phyloP scores from a whole-genome alignment of 2,113 vertebrate genomes.

The Seriola dumerili region DNA sequence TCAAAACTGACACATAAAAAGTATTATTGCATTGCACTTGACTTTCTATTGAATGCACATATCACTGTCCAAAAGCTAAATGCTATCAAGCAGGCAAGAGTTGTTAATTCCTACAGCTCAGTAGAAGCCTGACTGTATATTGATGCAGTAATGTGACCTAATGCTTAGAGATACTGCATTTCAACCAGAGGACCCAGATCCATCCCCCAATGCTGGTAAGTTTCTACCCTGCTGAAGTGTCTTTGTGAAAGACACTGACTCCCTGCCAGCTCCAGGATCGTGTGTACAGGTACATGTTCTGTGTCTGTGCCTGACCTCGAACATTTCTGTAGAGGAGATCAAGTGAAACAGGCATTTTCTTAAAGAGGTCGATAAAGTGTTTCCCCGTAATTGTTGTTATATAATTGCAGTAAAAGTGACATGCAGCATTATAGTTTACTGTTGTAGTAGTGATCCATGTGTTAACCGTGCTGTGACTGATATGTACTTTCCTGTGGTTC shows the following conservation, averaged over 20 bases:
- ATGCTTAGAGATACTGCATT: conserved; percentile 50
- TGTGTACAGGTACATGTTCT: conserved; percentile 38
- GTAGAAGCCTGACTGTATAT: conserved; percentile 32
- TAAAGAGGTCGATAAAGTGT: neutral
- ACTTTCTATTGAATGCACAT: conserved; percentile 5
- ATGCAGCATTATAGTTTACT: neutral
- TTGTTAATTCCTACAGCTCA: conserved; percentile 1
- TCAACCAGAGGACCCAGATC: conserved; percentile 43
- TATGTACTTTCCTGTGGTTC: conserved; percentile 25
- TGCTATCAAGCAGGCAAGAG: neutral
- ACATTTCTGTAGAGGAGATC: conserved; percentile 20
- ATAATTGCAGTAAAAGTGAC: conserved; percentile 6
- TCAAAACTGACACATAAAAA: neutral
- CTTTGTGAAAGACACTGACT: conserved; percentile 37
- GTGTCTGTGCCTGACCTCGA: conserved; percentile 42
- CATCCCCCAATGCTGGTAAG: conserved; percentile 48
- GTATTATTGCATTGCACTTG: neutral
- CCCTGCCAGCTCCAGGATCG: conserved; percentile 26
- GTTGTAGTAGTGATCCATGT: neutral
- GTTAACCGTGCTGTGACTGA: conserved; percentile 42
- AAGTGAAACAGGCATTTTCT: neutral
- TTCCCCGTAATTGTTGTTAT: neutral
- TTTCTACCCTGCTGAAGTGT: conserved; percentile 45
- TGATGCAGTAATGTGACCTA: conserved; percentile 42
- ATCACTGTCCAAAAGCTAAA: neutral